Percentiles rank a stretch among this genome's conserved stretches.
Conservation (phyloP, 2,888 invertebrate genomes). For the Odontocolon sp. region DNA sequence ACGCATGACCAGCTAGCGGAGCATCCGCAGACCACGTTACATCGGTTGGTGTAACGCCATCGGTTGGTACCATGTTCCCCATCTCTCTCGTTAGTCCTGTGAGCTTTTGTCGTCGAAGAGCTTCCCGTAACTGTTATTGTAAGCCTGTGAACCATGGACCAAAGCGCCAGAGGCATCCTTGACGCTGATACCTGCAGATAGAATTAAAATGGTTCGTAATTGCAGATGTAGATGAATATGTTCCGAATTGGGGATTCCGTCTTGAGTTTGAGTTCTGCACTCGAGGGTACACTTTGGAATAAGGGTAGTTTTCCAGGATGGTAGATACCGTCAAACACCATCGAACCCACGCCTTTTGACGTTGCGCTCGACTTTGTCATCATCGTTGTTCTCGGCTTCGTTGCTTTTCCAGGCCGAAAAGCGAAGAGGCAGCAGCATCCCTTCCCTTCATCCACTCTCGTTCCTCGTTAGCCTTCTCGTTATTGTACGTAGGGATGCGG, state of each 20-base stretch:
- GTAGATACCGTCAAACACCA: neutral
- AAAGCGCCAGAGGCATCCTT: constrained; percentile 5
- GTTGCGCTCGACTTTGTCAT: constrained; percentile 56
- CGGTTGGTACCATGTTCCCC: constrained; percentile 10
- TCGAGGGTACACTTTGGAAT: no score
- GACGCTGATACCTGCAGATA: constrained; percentile 5
- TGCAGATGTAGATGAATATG: constrained; percentile 18
- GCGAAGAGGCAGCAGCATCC: constrained; percentile 19
- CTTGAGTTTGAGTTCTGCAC: neutral
- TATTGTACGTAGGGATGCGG: constrained; percentile 71
- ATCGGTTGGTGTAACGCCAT: neutral
- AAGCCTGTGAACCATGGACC: constrained; percentile 27
- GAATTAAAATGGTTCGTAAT: constrained; percentile 6
- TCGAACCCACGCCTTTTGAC: constrained; percentile 21
- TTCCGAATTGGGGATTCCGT: no score
- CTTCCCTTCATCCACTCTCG: constrained; percentile 44
- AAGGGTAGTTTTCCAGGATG: neutral
- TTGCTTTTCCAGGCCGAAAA: constrained; percentile 32
- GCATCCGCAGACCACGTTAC: constrained; percentile 26
- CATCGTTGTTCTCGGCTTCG: constrained; percentile 46
- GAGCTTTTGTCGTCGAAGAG: constrained; percentile 19
- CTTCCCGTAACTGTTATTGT: constrained; percentile 42
- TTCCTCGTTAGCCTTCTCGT: constrained; percentile 67
- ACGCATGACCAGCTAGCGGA: constrained; percentile 36
- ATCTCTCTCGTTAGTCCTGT: constrained; percentile 14